phyloP scores from a whole-genome alignment of 2,113 vertebrate species.

The Nothocercus julius region DNA sequence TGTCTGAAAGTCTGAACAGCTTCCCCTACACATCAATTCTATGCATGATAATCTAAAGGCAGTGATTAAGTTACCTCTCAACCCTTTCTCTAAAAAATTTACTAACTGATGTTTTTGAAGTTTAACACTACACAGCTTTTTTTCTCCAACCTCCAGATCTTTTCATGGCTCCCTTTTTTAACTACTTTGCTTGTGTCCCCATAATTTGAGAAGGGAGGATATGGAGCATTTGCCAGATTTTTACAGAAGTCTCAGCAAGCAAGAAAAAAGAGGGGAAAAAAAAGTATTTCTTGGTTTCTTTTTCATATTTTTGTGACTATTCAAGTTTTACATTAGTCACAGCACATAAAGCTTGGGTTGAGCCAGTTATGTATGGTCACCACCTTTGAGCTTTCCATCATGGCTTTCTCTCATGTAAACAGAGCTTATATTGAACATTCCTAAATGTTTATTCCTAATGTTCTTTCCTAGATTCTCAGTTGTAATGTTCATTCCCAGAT shows the following conservation, averaged over 20 bases:
- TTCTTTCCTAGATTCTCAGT: neutral
- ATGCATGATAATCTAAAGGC: neutral
- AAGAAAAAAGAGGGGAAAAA: neutral
- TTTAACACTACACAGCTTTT: neutral
- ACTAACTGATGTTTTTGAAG: neutral
- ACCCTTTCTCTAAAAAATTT: neutral
- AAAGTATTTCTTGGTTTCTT: neutral
- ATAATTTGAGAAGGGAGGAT: neutral
- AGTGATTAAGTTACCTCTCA: neutral
- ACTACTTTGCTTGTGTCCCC: neutral
- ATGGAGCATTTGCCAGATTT: neutral
- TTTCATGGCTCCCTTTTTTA: neutral
- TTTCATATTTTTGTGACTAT: neutral
- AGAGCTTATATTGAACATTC: neutral
- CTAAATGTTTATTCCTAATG: neutral
- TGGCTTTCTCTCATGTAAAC: neutral
- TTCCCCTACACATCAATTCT: neutral
- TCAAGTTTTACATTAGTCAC: neutral
- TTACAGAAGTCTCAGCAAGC: neutral
- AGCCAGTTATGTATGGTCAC: neutral
- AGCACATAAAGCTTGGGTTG: neutral
- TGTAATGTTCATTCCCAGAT: neutral
- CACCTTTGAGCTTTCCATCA: neutral
- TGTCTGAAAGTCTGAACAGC: neutral
- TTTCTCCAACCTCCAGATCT: neutral